A percentile compares a stretch with the other conserved stretches of the same genome.
Conservation (phyloP, 2,113 vertebrate species). For the Neotragus moschatus region DNA sequence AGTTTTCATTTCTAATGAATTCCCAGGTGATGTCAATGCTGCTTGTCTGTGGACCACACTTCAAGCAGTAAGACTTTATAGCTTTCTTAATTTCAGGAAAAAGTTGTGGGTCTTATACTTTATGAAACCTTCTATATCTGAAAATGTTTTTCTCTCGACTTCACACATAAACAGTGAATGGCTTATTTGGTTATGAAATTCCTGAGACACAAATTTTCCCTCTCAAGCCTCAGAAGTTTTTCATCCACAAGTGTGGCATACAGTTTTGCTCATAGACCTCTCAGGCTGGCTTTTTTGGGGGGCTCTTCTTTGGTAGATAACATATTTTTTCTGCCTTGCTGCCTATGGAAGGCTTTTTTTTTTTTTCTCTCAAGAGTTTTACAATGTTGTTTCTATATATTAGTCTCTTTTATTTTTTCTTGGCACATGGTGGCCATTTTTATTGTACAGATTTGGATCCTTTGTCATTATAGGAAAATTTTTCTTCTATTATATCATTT, state of each 20-base stretch:
- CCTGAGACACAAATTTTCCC: neutral
- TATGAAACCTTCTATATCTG: neutral
- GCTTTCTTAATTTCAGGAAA: neutral
- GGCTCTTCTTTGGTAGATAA: neutral
- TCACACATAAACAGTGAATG: neutral
- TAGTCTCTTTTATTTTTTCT: neutral
- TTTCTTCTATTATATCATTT: neutral
- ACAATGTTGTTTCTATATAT: neutral
- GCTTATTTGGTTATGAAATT: neutral
- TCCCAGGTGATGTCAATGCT: neutral
- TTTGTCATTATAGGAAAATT: neutral
- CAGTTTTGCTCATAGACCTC: neutral
- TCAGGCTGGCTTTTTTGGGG: neutral
- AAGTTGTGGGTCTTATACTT: neutral
- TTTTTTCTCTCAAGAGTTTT: neutral
- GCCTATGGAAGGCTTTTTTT: neutral
- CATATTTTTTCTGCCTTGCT: neutral
- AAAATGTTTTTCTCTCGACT: neutral
- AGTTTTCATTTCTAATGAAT: neutral
- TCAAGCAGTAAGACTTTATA: neutral
- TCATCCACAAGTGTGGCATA: neutral
- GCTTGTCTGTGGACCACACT: neutral
- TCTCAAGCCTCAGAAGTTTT: neutral
- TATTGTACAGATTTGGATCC: neutral
- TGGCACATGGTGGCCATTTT: neutral